phyloP scores from a whole-genome alignment of 2,113 vertebrate species.

The Protobothrops flavoviridis region DNA sequence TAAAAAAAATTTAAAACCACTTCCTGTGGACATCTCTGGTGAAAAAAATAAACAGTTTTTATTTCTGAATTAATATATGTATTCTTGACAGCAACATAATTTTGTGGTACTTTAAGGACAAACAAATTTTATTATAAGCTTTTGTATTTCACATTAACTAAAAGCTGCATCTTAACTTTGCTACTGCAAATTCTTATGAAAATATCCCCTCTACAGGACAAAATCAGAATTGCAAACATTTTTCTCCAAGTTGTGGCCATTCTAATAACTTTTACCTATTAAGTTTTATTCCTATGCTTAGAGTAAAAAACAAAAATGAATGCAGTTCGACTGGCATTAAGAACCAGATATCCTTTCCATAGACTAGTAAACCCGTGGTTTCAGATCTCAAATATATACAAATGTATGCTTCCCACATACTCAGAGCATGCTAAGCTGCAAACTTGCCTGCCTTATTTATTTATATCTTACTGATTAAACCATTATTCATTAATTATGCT shows the following conservation, averaged over 20 bases:
- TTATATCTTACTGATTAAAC: background rate
- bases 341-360: background rate
- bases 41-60: background rate
- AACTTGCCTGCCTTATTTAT: background rate
- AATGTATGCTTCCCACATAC: background rate
- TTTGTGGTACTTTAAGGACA: background rate
- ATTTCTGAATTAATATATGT: background rate
- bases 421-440: background rate
- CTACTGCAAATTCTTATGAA: slow-evolving; percentile 53
- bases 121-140: background rate
- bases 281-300: background rate
- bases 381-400: background rate
- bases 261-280: background rate
- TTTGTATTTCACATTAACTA: background rate
- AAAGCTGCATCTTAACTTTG: background rate
- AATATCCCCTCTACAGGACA: slow-evolving; percentile 66
- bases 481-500: background rate
- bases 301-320: background rate
- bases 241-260: background rate
- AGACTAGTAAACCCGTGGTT: background rate
- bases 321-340: background rate
- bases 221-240: slow-evolving; percentile 45
- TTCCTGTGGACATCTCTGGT: background rate
- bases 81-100: background rate
- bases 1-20: background rate